Evolutionary conservation across 2,888 invertebrate genomes (phyloP).

Genomic region (Heliconius cydno): DNA sequence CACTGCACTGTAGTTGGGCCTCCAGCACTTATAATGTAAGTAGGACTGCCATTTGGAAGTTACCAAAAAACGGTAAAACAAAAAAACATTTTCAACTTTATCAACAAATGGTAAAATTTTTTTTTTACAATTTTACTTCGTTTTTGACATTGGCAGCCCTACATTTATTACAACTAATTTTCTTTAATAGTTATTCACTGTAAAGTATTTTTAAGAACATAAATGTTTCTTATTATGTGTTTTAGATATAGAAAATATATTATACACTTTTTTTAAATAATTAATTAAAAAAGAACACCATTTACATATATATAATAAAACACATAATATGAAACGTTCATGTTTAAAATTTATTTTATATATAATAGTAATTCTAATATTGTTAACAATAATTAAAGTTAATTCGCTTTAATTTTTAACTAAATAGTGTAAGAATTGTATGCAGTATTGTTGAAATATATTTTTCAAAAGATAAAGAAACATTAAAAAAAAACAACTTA

Average conservation of each 20-base stretch:
- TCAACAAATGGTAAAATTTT: neutral
- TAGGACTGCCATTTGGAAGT: constrained; percentile 28
- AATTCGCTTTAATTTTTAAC: constrained; percentile 70
- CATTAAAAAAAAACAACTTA: too few species aligned
- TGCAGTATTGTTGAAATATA: constrained; percentile 68
- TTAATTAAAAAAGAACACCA: neutral
- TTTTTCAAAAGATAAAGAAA: constrained; percentile 49
- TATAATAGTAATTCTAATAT: constrained; percentile 57
- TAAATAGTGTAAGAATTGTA: constrained; percentile 66
- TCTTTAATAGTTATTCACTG: constrained; percentile 34
- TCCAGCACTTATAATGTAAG: constrained; percentile 48
- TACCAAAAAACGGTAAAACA: neutral
- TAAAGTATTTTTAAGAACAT: constrained; percentile 20
- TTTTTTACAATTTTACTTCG: neutral
- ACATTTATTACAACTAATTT: constrained; percentile 23
- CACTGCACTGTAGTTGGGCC: constrained; percentile 60
- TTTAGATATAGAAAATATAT: neutral
- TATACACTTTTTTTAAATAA: too few species aligned
- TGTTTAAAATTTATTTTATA: constrained; percentile 54
- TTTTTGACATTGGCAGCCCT: constrained; percentile 30
- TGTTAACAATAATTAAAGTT: constrained; percentile 56
- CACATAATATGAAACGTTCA: constrained; percentile 24
- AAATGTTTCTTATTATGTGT: constrained; percentile 16
- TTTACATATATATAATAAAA: neutral
- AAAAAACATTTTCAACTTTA: neutral